Conservation (phyloP, 2,888 invertebrate species). For the Orthosia gracilis region DNA sequence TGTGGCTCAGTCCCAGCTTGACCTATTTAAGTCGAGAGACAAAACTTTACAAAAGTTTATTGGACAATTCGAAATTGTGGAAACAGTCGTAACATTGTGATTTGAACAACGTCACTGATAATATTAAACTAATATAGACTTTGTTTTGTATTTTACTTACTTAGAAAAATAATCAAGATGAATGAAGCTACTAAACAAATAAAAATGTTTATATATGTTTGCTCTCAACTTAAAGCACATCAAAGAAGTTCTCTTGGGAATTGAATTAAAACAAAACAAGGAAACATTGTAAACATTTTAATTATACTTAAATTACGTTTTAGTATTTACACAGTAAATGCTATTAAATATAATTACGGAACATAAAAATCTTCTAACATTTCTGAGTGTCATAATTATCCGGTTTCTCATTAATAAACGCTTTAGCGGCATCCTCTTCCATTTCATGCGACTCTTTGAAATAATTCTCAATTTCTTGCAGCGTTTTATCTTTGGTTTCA, state of each 20-base stretch:
- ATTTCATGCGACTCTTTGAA: slow-evolving; percentile 67
- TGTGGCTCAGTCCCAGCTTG: slow-evolving; percentile 48
- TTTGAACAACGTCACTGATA: slow-evolving; percentile 8
- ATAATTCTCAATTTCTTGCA: slow-evolving; percentile 76
- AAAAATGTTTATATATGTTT: slow-evolving; percentile 1
- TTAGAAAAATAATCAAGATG: background rate
- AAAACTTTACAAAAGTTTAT: slow-evolving; percentile 49
- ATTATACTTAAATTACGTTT: slow-evolving; percentile 44
- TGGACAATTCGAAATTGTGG: slow-evolving; percentile 42
- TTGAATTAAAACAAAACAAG: slow-evolving; percentile 34
- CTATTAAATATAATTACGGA: slow-evolving; percentile 56
- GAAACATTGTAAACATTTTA: slow-evolving; percentile 44
- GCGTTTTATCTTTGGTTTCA: slow-evolving; percentile 77
- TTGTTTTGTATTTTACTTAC: too few species aligned
- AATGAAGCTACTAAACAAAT: background rate
- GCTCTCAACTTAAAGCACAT: slow-evolving; percentile 9
- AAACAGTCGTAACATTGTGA: slow-evolving; percentile 28
- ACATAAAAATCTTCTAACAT: slow-evolving; percentile 52
- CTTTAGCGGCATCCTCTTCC: slow-evolving; percentile 58
- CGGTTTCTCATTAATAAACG: slow-evolving; percentile 64
- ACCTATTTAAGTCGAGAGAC: slow-evolving; percentile 51
- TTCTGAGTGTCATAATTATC: slow-evolving; percentile 56
- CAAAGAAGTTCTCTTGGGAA: slow-evolving; percentile 7
- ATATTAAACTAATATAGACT: too few species aligned
- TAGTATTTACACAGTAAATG: slow-evolving; percentile 62